Conservation (phyloP, 2,888 invertebrate genomes). For the Helleia helle region DNA sequence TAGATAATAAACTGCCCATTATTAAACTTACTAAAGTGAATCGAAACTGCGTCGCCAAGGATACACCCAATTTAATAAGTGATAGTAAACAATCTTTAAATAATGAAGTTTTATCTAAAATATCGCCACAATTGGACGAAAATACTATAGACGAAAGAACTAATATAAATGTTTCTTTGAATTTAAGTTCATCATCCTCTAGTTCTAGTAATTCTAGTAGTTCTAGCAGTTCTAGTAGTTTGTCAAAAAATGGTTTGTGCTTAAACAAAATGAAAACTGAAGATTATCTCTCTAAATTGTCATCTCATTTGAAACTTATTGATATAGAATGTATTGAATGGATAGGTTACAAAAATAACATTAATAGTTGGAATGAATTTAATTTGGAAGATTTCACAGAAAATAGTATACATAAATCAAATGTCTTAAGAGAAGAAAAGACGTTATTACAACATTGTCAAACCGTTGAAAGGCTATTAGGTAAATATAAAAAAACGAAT, state of each 20-base stretch:
- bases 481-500: not conserved
- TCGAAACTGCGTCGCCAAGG: not conserved
- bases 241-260: not conserved
- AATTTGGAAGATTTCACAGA: constrained; percentile 4
- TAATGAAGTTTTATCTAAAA: not conserved
- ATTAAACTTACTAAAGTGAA: constrained; percentile 33
- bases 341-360: constrained; percentile 27
- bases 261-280: not conserved
- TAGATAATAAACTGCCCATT: constrained; percentile 47
- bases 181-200: constrained; percentile 8
- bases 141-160: no score
- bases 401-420: constrained; percentile 3
- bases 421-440: constrained; percentile 16
- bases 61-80: not conserved
- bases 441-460: not conserved
- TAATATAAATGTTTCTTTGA: no score
- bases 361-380: constrained; percentile 30
- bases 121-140: no score
- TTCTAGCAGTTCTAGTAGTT: constrained; percentile 1
- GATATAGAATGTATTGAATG: constrained; percentile 38
- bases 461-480: not conserved
- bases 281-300: not conserved
- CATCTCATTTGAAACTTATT: constrained; percentile 27
- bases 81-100: not conserved
- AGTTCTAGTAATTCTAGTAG: not conserved